Conservation (phyloP, 2,797 vertebrate species). For the Buceros bicornis region DNA sequence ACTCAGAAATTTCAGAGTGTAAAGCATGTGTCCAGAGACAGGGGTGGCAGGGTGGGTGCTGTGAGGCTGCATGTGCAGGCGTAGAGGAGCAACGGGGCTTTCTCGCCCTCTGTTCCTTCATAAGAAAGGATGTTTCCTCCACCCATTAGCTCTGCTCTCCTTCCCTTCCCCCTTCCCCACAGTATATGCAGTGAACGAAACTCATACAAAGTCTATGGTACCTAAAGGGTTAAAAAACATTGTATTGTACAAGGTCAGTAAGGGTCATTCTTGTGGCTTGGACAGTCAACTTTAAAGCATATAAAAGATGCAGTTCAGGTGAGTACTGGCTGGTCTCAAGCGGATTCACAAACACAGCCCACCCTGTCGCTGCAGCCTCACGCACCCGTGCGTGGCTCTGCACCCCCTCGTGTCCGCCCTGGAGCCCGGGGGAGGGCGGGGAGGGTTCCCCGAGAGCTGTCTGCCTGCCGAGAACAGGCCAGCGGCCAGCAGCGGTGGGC, state of each 20-base stretch:
- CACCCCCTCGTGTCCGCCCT: neutral
- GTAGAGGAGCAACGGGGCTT: neutral
- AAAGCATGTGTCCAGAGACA: neutral
- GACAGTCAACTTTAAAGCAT: slow-evolving; percentile 81
- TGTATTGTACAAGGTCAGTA: slow-evolving; percentile 80
- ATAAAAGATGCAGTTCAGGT: slow-evolving; percentile 85
- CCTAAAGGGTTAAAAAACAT: slow-evolving; percentile 79
- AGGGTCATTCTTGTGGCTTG: slow-evolving; percentile 84
- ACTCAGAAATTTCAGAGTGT: neutral
- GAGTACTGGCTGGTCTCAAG: slow-evolving; percentile 88
- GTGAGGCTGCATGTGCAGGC: slow-evolving; percentile 34
- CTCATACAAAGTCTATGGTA: slow-evolving; percentile 65
- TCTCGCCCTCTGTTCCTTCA: slow-evolving; percentile 18
- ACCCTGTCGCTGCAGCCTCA: slow-evolving; percentile 80
- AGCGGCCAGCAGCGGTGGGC: neutral
- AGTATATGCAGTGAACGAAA: neutral
- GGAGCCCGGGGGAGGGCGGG: neutral
- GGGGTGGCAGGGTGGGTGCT: slow-evolving; percentile 41
- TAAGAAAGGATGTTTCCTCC: neutral
- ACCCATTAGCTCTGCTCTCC: slow-evolving; percentile 36
- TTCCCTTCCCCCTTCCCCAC: neutral
- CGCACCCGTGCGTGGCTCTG: neutral
- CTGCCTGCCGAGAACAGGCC: neutral
- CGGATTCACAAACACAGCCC: slow-evolving; percentile 84
- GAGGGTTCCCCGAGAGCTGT: neutral